Evolutionary conservation across 1,140 invertebrate genomes (phyloP).

Genomic region (Parapsyche elsis): DNA sequence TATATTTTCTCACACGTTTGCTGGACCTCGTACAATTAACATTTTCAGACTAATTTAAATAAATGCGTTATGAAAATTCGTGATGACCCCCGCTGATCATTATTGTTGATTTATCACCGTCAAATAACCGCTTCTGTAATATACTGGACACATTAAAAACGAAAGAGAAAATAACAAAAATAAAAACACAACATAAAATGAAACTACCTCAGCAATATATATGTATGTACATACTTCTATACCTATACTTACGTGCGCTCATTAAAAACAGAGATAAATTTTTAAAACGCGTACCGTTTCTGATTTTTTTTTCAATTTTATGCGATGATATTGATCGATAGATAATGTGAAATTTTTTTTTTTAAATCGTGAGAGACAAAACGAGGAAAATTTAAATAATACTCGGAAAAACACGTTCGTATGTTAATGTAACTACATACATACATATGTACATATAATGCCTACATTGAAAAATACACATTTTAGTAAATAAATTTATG

Average conservation of each 20-base stretch:
- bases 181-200: background rate
- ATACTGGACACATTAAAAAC: slow-evolving; percentile 16
- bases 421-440: no score
- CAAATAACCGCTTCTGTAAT: slow-evolving; percentile 44
- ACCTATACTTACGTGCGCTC: background rate
- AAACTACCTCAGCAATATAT: slow-evolving; percentile 11
- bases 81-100: slow-evolving; percentile 38
- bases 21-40: slow-evolving; percentile 25
- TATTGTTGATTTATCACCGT: slow-evolving; percentile 34
- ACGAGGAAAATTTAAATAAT: no score
- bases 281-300: background rate
- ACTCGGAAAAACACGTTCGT: no score
- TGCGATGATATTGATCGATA: background rate
- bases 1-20: slow-evolving; percentile 21
- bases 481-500: no score
- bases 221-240: no score
- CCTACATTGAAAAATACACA: no score
- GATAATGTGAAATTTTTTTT: no score
- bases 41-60: slow-evolving; percentile 42
- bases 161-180: no score
- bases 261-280: slow-evolving; percentile 19
- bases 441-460: no score
- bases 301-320: slow-evolving; percentile 17
- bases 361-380: no score
- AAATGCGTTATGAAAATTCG: slow-evolving; percentile 37